Base-by-base conservation (phyloP, 2,888 invertebrate genomes). In the Lepetodrilus schrolli region DNA sequence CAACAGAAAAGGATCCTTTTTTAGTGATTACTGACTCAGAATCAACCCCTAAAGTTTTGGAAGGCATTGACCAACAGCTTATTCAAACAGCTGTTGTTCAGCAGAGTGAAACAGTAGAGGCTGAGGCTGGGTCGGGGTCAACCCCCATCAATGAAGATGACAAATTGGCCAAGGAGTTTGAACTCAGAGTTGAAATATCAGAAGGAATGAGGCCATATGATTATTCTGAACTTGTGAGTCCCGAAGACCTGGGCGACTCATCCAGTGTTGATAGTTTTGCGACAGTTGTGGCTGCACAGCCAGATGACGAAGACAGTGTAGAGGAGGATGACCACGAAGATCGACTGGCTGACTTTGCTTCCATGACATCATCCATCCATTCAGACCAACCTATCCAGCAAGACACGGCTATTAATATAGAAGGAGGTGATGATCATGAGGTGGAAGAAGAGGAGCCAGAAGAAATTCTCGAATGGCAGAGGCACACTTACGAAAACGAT, bases 321-420 rank as follows among this genome's bases (percentile, higher is more conserved):
- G 84, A 80, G 10, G 76, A 80, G 21, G 80, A 80, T 17, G 74
- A 75, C 21, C 94, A 95, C 90, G 94, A 94, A 51, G 94, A 94
- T 84, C 78, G 88, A 74, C 76, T 88, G 49, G 92, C 94, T 51
- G 93, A 93, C 70, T 93, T 93, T 68, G 85, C 90, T 4, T 89
- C 86, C 66, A 84, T 87, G 86, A 89, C 84, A 37, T 91, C 95
- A 17, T 90, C 89, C n/a, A 83, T 87, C 73, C 89, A 90, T 66
- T 90, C 91, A 13, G 91, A 91, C 77, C 86, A 90, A 20, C 47
- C 78, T 48, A 48, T 65, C 49, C 66, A 70, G 30, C 77, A 77
- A 36, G 78, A 77, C 4, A 38, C 58, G 26, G 74, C 70, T 26
- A 72, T 74, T 68, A 47, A 73, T 17, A 74, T 58, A 30, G 65